Evolutionary conservation across 2,797 vertebrate genomes (phyloP), one percentile per base, ranked within the genome.

Genomic region (Leuciscus waleckii): DNA sequence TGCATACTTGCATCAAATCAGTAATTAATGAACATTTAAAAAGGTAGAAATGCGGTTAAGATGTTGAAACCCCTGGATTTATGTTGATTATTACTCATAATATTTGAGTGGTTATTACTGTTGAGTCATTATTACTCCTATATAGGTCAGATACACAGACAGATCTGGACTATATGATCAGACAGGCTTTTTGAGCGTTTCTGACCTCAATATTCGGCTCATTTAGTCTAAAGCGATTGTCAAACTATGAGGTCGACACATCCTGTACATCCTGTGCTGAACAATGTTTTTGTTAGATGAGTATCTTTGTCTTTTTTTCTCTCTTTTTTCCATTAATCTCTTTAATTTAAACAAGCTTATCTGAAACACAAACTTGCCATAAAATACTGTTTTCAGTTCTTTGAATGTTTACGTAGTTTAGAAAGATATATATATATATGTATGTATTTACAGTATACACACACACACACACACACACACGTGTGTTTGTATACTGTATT

Each of bases 361-460:
- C 71, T 32, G 17, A 32, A 32, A 74, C 46, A 32, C 43, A 10
- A 19, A 54, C 19, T 7, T 35, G 46, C 19, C 43, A 13, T 29
- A 5, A 49, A 8, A 32, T 58, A n/a, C 23, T 14, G 73, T 54
- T 1, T 37, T 63, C 29, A 0, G 49, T 29, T 2, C 16, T 70
- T 81, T 85, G 81, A 89, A 84, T 17, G 63, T 29, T 61, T 70
- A 26, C 80, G 82, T 83, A 51, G 49, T 49, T 49, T 13, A 43
- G 41, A 43, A 43, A 43, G 2, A 43, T 43, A 10, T 41, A 41
- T 41, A 10, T 41, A 2, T 41, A 10, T 10, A 41, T 2, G 2
- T 10, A 10, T 10, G 2, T 10, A 39, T 35, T 35, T 35, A 35
- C 37, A 37, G 37, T 2, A 9, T 2, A 41, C 8, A 9, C 1